Conservation (phyloP, 2,113 vertebrate genomes). For the Leucoraja erinaceus region DNA sequence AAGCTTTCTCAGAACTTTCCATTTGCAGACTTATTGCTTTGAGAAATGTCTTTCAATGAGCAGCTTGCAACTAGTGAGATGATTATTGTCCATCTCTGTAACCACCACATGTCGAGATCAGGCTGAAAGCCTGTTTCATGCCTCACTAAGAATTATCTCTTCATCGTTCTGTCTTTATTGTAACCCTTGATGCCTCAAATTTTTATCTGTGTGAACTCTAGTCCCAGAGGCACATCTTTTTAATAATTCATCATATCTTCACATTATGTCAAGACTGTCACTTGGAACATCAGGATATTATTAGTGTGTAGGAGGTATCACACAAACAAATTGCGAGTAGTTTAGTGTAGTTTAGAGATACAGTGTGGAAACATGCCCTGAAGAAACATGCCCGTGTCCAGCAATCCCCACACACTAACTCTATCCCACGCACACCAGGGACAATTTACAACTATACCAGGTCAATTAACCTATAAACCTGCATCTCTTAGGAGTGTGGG, state of each 20-base stretch:
- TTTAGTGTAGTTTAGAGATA: too few species aligned
- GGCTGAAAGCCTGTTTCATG: background rate
- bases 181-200: background rate
- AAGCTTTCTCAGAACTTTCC: background rate
- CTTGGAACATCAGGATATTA: background rate
- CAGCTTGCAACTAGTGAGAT: background rate
- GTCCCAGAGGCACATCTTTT: background rate
- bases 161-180: background rate
- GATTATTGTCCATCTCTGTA: background rate
- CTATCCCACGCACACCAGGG: too few species aligned
- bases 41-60: background rate
- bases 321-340: background rate
- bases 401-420: too few species aligned
- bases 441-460: too few species aligned
- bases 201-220: background rate
- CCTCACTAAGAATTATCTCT: background rate
- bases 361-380: too few species aligned
- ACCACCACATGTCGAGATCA: background rate
- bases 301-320: background rate
- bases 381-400: too few species aligned
- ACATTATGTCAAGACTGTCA: background rate
- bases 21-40: slow-evolving; percentile 16
- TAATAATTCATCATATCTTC: background rate
- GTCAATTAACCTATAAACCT: too few species aligned
- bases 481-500: too few species aligned